These are phyloP conservation scores for Botia almorhae DNA, from an alignment of 2,797 vertebrate genomes.

Conservation along the genomic window DNA sequence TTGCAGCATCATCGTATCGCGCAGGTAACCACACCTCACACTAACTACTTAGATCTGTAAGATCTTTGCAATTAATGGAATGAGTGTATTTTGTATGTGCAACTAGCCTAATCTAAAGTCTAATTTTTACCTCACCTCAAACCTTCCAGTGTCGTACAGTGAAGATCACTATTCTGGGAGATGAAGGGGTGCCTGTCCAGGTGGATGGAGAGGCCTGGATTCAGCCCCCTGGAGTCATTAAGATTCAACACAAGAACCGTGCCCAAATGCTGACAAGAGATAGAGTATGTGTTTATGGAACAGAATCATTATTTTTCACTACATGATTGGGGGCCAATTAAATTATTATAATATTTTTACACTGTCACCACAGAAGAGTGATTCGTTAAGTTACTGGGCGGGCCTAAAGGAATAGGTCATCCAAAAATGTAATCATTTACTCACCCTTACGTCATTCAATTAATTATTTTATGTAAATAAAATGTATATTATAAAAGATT, in stretches of 20 bases:
- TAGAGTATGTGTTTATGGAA: constrained; percentile 76
- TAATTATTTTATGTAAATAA: too few species aligned
- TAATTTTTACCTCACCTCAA: not conserved
- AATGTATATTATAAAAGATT: too few species aligned
- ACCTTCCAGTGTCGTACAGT: constrained; percentile 91
- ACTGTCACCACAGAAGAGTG: too few species aligned
- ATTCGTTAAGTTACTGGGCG: too few species aligned
- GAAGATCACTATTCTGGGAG: constrained; percentile 97
- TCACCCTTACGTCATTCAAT: too few species aligned
- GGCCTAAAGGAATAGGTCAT: too few species aligned
- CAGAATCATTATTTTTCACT: not conserved
- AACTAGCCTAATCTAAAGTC: not conserved
- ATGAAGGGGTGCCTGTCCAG: constrained; percentile 95
- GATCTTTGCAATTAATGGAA: not conserved
- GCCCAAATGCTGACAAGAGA: constrained; percentile 98
- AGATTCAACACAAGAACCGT: constrained; percentile 97
- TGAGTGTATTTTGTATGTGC: not conserved
- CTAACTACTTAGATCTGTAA: not conserved
- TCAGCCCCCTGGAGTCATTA: constrained; percentile 95
- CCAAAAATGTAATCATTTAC: too few species aligned
- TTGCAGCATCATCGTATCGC: constrained; percentile 97
- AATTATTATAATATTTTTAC: too few species aligned
- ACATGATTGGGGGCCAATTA: too few species aligned
- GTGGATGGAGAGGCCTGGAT: constrained; percentile 99
- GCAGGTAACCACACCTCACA: constrained; percentile 78